Base-by-base conservation (phyloP, 2,797 vertebrate species). In the Hyperoplus immaculatus region DNA sequence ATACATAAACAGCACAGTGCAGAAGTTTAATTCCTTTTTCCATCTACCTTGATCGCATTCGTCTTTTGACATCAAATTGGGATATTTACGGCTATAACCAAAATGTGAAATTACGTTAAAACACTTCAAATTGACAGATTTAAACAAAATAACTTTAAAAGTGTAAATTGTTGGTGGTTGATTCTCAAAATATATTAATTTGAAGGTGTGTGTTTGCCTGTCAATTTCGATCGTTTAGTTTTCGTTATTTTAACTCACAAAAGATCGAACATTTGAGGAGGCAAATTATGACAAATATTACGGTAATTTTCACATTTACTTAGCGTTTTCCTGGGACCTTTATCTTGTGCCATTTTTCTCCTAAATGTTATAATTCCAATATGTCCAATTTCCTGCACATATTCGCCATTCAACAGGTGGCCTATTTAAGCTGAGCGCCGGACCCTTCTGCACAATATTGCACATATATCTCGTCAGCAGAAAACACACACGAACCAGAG, bases 1-100 rank as follows among this genome's bases (percentile, higher is more conserved):
- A 91, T 95, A 95, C 93, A 96, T 83, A 55, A 63, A 89, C 92
- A 95, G 92, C 93, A 93, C 92, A 92, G 92, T 92, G 93, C 93
- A 91, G 90, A 93, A 89, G 85, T 81, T 72, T 66, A 15, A 55
- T 62, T 64, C 50, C 67, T 47, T 49, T 50, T 39, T 36, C 10
- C 3, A 4, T 59, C 53, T 42, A 66, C 38, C 54, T 56, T 58
- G 36, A 29, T 56, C 56, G 49, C 51, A 69, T 12, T 50, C 13
- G 21, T 49, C 43, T 61, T 72, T 51, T 8, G 3, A 36, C 12
- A 47, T 69, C 45, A 12, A 3, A 54, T 74, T 13, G 11, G 29
- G 59, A 53, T 58, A 65, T 53, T 63, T 29, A 59, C 29, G 29
- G 29, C 29, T 29, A 29, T 3, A 29, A 29, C 29, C 2, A 29